A percentile compares a stretch with the other conserved stretches of the same genome.
phyloP scores from a whole-genome alignment of 1,140 invertebrate genomes.

The Atta texana region DNA sequence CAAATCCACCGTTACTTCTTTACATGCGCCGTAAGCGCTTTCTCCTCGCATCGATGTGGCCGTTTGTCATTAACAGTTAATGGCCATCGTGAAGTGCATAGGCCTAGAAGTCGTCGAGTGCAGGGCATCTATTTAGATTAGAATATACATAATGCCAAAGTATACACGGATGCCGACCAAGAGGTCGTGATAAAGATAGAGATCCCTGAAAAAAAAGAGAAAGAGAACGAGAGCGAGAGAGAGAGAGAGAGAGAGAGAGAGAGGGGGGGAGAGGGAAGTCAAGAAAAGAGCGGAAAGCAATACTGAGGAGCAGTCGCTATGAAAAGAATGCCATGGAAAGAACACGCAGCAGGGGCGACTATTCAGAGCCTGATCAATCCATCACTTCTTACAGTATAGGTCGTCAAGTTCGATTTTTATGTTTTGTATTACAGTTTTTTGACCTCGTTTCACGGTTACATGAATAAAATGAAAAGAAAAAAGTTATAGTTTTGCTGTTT shows the following conservation, averaged over 20 bases:
- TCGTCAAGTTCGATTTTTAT: background rate
- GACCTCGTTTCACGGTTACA: background rate
- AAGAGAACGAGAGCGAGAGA: conserved; percentile 38
- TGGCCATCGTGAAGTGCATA: conserved; percentile 24
- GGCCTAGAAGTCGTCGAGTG: conserved; percentile 12
- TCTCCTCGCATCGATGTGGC: conserved; percentile 24
- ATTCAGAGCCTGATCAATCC: background rate
- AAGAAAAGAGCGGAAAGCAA: conserved; percentile 27
- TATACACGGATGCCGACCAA: conserved; percentile 51
- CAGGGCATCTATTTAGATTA: conserved; percentile 77
- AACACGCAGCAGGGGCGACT: background rate
- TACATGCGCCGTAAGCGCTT: conserved; percentile 63
- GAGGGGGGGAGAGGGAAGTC: conserved; percentile 38
- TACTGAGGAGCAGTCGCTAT: background rate
- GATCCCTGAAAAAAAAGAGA: background rate
- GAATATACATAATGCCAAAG: conserved; percentile 62
- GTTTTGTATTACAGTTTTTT: background rate
- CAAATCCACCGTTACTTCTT: conserved; percentile 58
- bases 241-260: conserved; percentile 37
- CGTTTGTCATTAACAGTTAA: conserved; percentile 75
- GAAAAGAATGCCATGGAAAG: background rate
- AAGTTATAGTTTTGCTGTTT: background rate
- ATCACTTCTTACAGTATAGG: conserved; percentile 15
- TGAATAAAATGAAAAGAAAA: background rate
- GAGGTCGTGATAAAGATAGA: conserved; percentile 38